Percentiles rank a stretch among this genome's conserved stretches.
phyloP scores from a whole-genome alignment of 2,113 vertebrate species.

The Saccopteryx leptura region DNA sequence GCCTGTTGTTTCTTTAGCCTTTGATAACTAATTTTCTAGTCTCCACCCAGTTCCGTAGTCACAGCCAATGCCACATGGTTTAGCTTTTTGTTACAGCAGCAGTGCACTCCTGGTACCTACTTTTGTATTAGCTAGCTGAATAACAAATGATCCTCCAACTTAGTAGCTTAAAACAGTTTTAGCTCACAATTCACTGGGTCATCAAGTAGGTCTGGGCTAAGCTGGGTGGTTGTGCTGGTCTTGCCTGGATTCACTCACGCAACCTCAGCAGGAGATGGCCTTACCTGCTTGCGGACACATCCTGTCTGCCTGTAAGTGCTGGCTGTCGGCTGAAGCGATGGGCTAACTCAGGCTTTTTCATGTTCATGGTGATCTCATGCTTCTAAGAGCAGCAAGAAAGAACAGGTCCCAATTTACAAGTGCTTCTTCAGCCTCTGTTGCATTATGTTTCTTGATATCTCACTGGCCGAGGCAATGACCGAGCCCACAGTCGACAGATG shows the following conservation, averaged over 20 bases:
- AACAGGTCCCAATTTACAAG: background rate
- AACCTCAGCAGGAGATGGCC: background rate
- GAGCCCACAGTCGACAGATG: background rate
- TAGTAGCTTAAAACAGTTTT: background rate
- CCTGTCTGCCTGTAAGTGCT: background rate
- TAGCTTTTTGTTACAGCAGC: background rate
- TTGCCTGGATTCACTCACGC: background rate
- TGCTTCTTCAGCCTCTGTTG: background rate
- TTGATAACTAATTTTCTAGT: constrained; percentile 16
- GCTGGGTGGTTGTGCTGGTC: background rate
- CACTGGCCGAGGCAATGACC: background rate
- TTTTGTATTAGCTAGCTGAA: background rate
- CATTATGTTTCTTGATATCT: background rate
- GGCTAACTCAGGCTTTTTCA: background rate
- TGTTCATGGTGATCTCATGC: background rate
- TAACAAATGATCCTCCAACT: background rate
- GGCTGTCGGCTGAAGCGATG: background rate
- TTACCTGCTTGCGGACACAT: background rate
- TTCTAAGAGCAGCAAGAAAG: constrained; percentile 3
- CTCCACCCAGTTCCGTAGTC: background rate
- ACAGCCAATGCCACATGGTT: background rate
- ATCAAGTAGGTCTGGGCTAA: background rate
- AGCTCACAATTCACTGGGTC: background rate
- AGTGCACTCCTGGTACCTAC: background rate
- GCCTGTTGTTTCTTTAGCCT: background rate